Conservation (phyloP, 2,797 vertebrate genomes). For the Pangasius larnaudii region DNA sequence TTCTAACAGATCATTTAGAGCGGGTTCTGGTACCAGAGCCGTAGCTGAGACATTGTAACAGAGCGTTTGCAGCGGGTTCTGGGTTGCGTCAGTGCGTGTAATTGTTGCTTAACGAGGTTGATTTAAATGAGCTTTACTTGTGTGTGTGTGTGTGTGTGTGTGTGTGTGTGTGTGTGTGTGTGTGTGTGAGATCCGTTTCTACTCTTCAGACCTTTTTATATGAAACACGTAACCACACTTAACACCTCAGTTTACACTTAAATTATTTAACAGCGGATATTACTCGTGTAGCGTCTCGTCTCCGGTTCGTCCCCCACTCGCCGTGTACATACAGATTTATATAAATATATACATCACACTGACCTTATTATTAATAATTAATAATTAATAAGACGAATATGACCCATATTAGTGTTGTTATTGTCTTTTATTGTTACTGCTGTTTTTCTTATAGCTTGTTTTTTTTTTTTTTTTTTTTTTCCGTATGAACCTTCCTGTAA, state of each 20-base stretch:
- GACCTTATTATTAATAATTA: not conserved
- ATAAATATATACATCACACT: conserved; percentile 18
- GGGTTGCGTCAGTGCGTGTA: conserved; percentile 15
- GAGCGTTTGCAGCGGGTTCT: not conserved
- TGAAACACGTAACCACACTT: conserved; percentile 64
- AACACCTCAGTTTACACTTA: conserved; percentile 75
- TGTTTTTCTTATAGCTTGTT: conserved; percentile 27
- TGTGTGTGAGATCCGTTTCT: conserved; percentile 10
- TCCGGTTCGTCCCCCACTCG: conserved; percentile 67
- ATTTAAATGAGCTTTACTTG: conserved; percentile 30
- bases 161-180: not conserved
- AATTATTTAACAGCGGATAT: conserved; percentile 71
- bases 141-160: conserved; percentile 6
- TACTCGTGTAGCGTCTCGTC: conserved; percentile 63
- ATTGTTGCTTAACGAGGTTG: conserved; percentile 27
- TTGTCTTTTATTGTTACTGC: conserved; percentile 38
- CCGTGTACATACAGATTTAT: conserved; percentile 70
- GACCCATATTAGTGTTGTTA: conserved; percentile 45
- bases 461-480: not conserved
- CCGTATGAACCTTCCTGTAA: conserved; percentile 43
- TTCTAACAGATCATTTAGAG: not conserved
- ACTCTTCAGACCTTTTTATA: conserved; percentile 52
- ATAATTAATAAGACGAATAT: conserved; percentile 32
- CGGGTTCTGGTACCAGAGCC: not conserved
- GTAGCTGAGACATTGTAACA: not conserved